Evolutionary conservation across 2,113 vertebrate genomes (phyloP), one percentile per base, ranked within the genome.

Genomic region (Pungitius pungitius): DNA sequence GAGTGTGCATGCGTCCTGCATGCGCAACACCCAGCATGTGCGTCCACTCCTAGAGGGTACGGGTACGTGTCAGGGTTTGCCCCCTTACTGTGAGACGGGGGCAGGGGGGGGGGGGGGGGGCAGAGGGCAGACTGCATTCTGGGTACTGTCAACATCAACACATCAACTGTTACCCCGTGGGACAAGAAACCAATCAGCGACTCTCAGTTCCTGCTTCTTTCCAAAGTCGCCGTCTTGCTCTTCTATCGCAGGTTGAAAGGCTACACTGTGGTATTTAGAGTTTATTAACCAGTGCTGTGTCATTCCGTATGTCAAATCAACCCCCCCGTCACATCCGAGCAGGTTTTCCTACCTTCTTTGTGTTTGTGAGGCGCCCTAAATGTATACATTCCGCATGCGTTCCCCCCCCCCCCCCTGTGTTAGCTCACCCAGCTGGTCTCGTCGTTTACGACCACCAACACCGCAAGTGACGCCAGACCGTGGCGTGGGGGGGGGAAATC

Each of bases 81-180:
- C 6, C 59, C 6, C 69, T 56, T 70, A 18, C 42, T 37, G 61
- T 64, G 22, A 26, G 39, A 62, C 0, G 14, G 56, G 55, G 71
- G 5, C 2, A 5, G 30, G 30, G 30, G 30, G 30, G 71, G 5
- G 30, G 30, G 30, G 30, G 30, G 30, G 30, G 30, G 71, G 33
- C 62, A 69, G 73, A 79, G 22, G 74, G 54, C 43, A 24, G 24
- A 63, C 57, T 22, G 42, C 47, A 74, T 33, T 64, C 66, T 82
- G 40, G 66, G 55, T 81, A 82, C 49, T 51, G 4, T 51, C 78
- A 84, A 75, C 84, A n/a, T n/a, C n/a, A n/a, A n/a, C n/a, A n/a
- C n/a, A n/a, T n/a, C n/a, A n/a, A n/a, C n/a, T n/a, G n/a, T n/a
- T n/a, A n/a, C n/a, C n/a, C n/a, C n/a, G n/a, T n/a, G n/a, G n/a